Base-by-base conservation (phyloP, 2,113 vertebrate species). In the Felis catus region DNA sequence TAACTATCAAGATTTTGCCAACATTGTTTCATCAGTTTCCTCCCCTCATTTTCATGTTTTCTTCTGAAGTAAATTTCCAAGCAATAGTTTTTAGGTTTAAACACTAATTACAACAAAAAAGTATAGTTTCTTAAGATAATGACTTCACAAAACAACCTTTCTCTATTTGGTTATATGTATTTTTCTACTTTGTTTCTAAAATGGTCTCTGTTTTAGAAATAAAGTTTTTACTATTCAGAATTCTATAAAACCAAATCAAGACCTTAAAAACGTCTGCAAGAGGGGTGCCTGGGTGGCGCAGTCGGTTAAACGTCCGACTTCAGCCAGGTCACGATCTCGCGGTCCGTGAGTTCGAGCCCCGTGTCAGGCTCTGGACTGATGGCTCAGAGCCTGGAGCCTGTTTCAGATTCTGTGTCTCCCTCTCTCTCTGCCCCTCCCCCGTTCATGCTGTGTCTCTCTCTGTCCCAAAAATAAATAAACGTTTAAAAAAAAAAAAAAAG, bases 121-220 rank as follows among this genome's bases (percentile, higher is more conserved):
- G 5, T 83, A 16, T 53, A 51, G 9, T 92, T 90, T 93, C 78
- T 80, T 7, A 83, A 92, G 87, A 90, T 55, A 83, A 96, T 55
- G 19, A 53, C 4, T 85, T 93, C 18, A 73, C 7, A 74, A 74
- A 95, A 45, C 71, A 48, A 81, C 3, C 4, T 55, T 91, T 84
- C n/a, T 71, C 18, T 89, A 27, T 93, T 41, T 65, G 33, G 1
- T 33, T 51, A 1, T n/a, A 6, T 82, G 12, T 83, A 65, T 90
- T 78, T 89, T 31, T 45, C 21, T 76, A 39, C 48, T 41, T 58
- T 94, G 51, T 71, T 48, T 88, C 15, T 84, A 84, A 89, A 95
- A 63, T 93, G 31, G 1, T 53, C 14, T 82, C 7, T 92, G 73
- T 31, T 95, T 97, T 92, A 95, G 41, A 94, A 82, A 53, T 85